These are phyloP conservation scores for Pomatostomus ruficeps DNA, from an alignment of 2,113 vertebrate species.

Conservation along the genomic window DNA sequence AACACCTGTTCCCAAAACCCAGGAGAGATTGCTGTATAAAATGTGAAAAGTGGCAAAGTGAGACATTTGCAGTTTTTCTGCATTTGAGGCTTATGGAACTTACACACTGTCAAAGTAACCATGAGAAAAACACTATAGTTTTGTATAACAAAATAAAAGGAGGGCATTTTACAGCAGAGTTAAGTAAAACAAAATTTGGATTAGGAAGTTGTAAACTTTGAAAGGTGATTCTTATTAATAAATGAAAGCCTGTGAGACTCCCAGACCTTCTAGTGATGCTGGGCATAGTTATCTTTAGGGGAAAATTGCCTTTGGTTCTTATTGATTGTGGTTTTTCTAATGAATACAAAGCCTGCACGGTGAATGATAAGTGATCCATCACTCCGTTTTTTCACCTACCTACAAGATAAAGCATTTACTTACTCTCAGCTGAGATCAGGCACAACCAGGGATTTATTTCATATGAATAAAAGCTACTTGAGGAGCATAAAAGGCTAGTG, in stretches of 20 bases:
- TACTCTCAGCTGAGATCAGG: neutral
- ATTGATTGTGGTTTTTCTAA: neutral
- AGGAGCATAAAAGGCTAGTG: neutral
- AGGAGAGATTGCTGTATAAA: neutral
- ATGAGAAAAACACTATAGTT: neutral
- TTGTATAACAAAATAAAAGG: neutral
- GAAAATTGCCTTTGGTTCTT: neutral
- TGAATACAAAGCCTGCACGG: neutral
- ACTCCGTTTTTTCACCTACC: neutral
- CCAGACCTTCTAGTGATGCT: neutral
- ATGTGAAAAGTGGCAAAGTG: neutral
- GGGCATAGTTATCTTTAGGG: neutral
- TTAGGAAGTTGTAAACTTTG: neutral
- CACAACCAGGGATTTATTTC: neutral
- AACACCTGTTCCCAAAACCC: neutral
- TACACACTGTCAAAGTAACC: neutral
- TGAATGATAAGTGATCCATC: neutral
- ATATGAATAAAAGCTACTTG: neutral
- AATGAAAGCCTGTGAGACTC: neutral
- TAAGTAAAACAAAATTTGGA: neutral
- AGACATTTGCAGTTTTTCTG: neutral
- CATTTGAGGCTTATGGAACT: neutral
- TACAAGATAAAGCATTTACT: neutral
- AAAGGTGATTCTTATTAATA: neutral
- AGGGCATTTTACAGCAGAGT: neutral